phyloP scores from a whole-genome alignment of 2,797 vertebrate genomes.

The Streptopelia turtur region DNA sequence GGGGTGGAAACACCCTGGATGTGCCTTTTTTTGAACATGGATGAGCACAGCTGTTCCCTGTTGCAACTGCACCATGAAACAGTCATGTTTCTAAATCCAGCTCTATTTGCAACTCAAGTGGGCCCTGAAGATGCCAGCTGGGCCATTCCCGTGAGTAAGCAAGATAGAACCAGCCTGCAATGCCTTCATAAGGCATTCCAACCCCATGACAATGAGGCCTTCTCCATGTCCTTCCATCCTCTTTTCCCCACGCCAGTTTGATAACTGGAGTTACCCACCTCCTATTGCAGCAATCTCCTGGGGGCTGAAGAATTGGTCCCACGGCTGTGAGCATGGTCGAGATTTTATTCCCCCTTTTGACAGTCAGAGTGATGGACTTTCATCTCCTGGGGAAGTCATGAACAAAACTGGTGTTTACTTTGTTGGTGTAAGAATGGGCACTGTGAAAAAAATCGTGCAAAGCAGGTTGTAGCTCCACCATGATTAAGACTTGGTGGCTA shows the following conservation, averaged over 20 bases:
- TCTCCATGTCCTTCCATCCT: not conserved
- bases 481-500: not conserved
- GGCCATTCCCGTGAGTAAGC: not conserved
- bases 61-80: not conserved
- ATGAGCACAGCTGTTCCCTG: not conserved
- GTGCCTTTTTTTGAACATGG: not conserved
- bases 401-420: not conserved
- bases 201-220: fast-evolving
- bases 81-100: not conserved
- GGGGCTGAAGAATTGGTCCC: not conserved
- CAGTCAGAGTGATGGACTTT: not conserved
- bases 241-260: not conserved
- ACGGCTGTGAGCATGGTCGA: fast-evolving
- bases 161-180: not conserved
- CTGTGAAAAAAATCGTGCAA: not conserved
- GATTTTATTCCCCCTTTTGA: not conserved
- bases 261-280: too few relatives aligned
- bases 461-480: not conserved
- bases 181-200: not conserved
- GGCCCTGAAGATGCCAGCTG: conserved; percentile 11
- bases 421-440: not conserved
- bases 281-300: not conserved
- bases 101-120: not conserved
- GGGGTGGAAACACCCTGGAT: not conserved
- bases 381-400: not conserved